Evolutionary conservation across 2,797 vertebrate genomes (phyloP).

Genomic region (Balearica regulorum): DNA sequence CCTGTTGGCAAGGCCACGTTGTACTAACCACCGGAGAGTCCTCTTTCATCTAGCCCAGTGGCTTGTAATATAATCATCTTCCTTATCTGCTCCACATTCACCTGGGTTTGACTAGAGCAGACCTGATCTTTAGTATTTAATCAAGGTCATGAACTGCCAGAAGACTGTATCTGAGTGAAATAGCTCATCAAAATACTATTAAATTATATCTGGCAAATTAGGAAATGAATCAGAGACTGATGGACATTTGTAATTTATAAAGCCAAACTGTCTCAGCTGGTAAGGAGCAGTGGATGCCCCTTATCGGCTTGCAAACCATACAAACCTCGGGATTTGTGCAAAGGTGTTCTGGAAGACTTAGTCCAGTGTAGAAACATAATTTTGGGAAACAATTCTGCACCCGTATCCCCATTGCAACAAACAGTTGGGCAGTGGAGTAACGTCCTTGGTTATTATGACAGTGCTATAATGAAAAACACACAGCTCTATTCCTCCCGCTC

Average conservation of each 20-base stretch:
- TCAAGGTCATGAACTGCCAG: not conserved
- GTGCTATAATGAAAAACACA: not conserved
- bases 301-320: not conserved
- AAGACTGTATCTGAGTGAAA: not conserved
- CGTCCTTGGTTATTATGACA: not conserved
- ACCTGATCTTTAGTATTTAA: not conserved
- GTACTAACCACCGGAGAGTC: not conserved
- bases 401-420: not conserved
- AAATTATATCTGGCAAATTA: constrained; percentile 9
- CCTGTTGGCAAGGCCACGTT: not conserved
- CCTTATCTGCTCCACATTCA: not conserved
- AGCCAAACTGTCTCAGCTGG: not conserved
- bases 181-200: not conserved
- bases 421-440: not conserved
- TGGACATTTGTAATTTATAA: constrained; percentile 10
- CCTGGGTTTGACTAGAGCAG: not conserved
- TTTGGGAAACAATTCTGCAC: not conserved
- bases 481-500: not conserved
- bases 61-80: not conserved
- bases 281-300: not conserved
- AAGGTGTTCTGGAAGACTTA: not conserved
- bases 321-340: not conserved
- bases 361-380: not conserved
- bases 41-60: not conserved
- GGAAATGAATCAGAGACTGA: constrained; percentile 5